Evolutionary conservation across 1,140 invertebrate genomes (phyloP).

Genomic region (Drosophila virilis): DNA sequence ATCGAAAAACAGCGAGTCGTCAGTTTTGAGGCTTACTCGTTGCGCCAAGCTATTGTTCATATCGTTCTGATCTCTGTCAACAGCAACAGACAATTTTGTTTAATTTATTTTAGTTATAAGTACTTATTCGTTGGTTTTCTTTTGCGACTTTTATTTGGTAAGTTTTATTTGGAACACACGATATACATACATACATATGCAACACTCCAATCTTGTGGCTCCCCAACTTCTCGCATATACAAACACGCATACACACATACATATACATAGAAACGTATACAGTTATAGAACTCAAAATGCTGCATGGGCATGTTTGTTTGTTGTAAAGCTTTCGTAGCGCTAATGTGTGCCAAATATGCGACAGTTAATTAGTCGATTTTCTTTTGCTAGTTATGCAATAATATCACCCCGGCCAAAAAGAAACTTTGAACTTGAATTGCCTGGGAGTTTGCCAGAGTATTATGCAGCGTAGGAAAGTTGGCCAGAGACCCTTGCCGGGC

Average conservation of each 20-base stretch:
- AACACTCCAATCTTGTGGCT: background rate
- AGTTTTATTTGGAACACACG: conserved; percentile 23
- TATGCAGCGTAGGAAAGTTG: background rate
- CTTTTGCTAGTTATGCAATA: conserved; percentile 7
- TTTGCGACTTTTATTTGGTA: conserved; percentile 20
- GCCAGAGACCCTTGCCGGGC: background rate
- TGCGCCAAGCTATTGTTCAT: no score
- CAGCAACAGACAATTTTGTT: no score
- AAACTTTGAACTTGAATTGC: background rate
- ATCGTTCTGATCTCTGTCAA: no score
- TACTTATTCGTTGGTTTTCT: background rate
- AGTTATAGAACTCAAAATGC: conserved; percentile 27
- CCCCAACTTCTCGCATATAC: background rate
- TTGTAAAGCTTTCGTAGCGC: conserved; percentile 63
- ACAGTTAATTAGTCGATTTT: conserved; percentile 9
- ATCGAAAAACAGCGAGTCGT: no score
- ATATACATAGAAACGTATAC: conserved; percentile 9
- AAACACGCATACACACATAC: background rate
- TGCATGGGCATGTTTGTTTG: conserved; percentile 75
- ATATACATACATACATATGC: background rate
- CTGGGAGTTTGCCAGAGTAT: background rate
- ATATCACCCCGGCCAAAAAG: background rate
- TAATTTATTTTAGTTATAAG: background rate
- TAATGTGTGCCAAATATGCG: conserved; percentile 22
- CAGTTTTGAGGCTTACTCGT: no score